These are phyloP conservation scores for Malacoraja senta DNA, from an alignment of 2,797 vertebrate species.

Conservation along the genomic window DNA sequence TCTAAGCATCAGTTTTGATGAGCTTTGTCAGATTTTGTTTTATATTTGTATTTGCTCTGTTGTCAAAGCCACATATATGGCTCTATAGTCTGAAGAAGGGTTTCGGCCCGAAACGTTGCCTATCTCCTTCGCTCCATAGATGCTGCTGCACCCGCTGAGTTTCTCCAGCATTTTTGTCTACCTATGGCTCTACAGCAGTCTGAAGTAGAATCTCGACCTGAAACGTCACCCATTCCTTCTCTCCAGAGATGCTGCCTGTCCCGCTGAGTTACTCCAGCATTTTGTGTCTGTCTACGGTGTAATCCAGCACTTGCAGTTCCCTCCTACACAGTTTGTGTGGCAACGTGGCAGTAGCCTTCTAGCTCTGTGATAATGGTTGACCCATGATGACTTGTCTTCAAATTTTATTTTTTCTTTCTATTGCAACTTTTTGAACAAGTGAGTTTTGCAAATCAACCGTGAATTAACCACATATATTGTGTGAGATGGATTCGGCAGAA, in stretches of 20 bases:
- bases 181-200: no score
- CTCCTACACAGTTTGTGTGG: neutral
- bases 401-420: neutral
- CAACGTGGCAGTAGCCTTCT: neutral
- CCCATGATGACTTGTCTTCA: neutral
- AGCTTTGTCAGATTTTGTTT: neutral
- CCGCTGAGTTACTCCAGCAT: no score
- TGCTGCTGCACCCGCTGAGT: no score
- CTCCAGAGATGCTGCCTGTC: no score
- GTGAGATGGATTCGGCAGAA: neutral
- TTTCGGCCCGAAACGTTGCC: no score
- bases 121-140: no score
- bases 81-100: no score
- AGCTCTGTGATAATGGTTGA: neutral
- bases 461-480: neutral
- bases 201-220: no score
- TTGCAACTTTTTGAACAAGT: neutral
- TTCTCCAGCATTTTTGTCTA: no score
- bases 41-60: neutral
- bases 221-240: no score
- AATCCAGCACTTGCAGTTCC: neutral
- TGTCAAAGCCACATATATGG: neutral
- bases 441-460: neutral
- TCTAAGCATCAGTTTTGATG: neutral
- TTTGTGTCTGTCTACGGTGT: no score